A percentile compares a stretch with the other conserved stretches of the same genome.
Evolutionary conservation across 2,888 invertebrate species (phyloP).

Genomic region (Adineta ricciae): DNA sequence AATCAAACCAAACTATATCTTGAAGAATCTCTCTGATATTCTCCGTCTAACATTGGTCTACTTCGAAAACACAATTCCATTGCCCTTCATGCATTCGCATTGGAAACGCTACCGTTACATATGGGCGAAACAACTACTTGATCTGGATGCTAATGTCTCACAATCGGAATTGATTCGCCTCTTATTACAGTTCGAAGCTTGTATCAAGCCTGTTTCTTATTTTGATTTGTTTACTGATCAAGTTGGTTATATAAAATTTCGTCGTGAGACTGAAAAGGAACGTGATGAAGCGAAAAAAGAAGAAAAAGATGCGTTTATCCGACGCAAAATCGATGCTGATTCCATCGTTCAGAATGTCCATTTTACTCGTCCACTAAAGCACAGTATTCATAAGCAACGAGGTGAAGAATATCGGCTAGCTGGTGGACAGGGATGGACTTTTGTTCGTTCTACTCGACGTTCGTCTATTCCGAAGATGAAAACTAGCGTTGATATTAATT

Average conservation of each 20-base stretch:
- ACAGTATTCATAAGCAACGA: constrained; percentile 64
- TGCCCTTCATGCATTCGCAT: constrained; percentile 10
- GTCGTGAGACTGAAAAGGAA: constrained; percentile 5
- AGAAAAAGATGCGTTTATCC: constrained; percentile 11
- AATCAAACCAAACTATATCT: neutral
- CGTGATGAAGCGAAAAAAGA: constrained; percentile 19
- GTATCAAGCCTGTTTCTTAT: constrained; percentile 1
- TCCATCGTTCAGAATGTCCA: neutral
- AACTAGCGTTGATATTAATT: neutral
- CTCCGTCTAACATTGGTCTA: neutral
- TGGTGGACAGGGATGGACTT: constrained; percentile 80
- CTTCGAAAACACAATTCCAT: constrained; percentile 20
- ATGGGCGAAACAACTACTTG: constrained; percentile 13
- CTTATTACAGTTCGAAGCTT: constrained; percentile 2
- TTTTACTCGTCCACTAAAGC: constrained; percentile 17
- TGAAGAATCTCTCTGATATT: neutral
- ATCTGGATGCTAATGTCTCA: neutral
- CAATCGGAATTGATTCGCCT: neutral
- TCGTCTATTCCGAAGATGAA: neutral
- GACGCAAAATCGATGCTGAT: constrained; percentile 4
- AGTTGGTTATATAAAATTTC: constrained; percentile 16
- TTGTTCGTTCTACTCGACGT: constrained; percentile 63
- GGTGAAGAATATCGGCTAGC: constrained; percentile 94
- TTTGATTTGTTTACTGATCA: neutral
- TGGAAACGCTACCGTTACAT: constrained; percentile 11